Evolutionary conservation across 2,113 vertebrate species (phyloP), one percentile per base, ranked within the genome.

Genomic region (Amphilophus citrinellus): DNA sequence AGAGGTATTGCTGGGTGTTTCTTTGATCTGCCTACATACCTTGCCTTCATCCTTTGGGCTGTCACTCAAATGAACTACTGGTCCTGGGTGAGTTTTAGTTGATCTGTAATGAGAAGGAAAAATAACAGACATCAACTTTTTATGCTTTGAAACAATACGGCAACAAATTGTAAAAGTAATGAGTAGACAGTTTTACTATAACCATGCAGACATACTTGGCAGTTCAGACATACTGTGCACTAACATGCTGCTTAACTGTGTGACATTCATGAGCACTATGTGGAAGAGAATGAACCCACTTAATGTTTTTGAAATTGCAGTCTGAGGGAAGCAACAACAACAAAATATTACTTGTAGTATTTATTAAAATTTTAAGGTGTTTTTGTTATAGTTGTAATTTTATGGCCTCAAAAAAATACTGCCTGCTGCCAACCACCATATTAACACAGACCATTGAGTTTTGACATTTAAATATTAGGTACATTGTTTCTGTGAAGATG

Each of bases 1-100:
- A n/a, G 27, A 58, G 42, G 42, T 57, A 47, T 53, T 60, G 17
- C 32, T 35, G 60, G 56, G 56, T 63, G 17, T 32, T 50, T 61
- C 20, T 86, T 81, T 87, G 15, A 79, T 86, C 42, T 35, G n/a
- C 20, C 56, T 61, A 96, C 97, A 97, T 94, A 99, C 98, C 96
- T 99, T 99, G 66, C 97, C 98, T 94, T 99, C 98, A 76, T 99
- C 98, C 95, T 97, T 98, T 77, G 98, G 98, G 86, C 97, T 98
- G 94, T 99, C 98, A 78, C 98, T 99, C 95, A 99, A 95, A 92
- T 99, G 98, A 83, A 99, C 98, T 90, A 99, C 98, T 11, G 98
- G 98, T 62, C 98, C 98, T 85, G 98, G 98, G 91, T 99, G 98
- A 93, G 97, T 98, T 96, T 99, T 99, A 84, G 98, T 98, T 76